Base-by-base conservation (phyloP, 2,797 vertebrate species). In the Pantherophis vulpinus region DNA sequence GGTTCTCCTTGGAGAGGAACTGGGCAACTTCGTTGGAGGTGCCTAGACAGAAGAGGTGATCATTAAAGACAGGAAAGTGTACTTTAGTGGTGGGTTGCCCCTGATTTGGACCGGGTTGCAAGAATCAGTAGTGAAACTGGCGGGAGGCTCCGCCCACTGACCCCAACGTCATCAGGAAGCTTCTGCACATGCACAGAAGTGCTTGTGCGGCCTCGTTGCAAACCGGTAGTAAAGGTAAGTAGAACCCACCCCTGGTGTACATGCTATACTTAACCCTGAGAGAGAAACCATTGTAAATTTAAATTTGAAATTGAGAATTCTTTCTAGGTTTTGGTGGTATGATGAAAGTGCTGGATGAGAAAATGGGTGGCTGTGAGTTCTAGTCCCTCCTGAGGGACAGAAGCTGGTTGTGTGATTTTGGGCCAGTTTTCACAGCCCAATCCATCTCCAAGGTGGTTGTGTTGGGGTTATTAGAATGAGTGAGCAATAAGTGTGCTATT, bases 21-120 rank as follows among this genome's bases (percentile, higher is more conserved):
- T 99, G 99, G 27, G 99, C 98, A 94, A 99, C 99, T 97, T 99
- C 99, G 59, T 99, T 99, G 25, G 99, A 99, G 2, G 99, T 99
- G 87, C 99, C 99, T 99, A 96, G 88, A 1, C 18, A 10, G 12
- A 42, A 32, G 10, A 16, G 55, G 9, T 2, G 2, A 27, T 18
- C 54, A 20, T 42, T 5, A 54, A 54, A 51, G 47, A 51, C 47
- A 51, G 47, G 47, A 51, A 51, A 54, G 51, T 54, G 9, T 51
- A 51, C 47, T 51, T 51, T 1, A 51, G 47, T 51, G 6, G 7
- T 51, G 47, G 47, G 47, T 51, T 51, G 6, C 47, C 6, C 47
- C 47, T 7, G 6, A 5, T 51, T 51, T 5, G 6, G 47, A 51
- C 47, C 47, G 6, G 47, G 6, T 7, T 5, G 47, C 47, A 51